Evolutionary conservation across 1,140 invertebrate genomes (phyloP).

Genomic region (Brachionus plicatilis): DNA sequence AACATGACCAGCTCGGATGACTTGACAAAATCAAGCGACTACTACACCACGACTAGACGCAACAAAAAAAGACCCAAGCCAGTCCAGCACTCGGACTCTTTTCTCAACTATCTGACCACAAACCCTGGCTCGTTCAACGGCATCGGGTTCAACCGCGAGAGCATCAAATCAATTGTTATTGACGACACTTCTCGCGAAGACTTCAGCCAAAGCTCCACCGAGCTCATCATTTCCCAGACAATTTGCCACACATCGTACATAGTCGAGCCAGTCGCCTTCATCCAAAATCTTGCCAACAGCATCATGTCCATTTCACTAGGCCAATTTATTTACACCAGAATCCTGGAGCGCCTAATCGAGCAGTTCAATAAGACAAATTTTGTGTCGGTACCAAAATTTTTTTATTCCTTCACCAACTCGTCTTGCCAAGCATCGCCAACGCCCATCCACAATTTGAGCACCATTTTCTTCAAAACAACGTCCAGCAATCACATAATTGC

Average conservation of each 20-base stretch:
- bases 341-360: not conserved
- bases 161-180: not conserved
- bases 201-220: constrained; percentile 7
- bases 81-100: not conserved
- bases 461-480: not conserved
- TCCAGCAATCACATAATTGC: not conserved
- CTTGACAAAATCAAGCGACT: constrained; percentile 7
- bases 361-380: not conserved
- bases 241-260: constrained; percentile 8
- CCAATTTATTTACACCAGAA: constrained; percentile 36
- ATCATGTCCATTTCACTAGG: constrained; percentile 22
- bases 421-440: not conserved
- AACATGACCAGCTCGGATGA: not conserved
- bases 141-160: not conserved
- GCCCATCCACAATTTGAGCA: not conserved
- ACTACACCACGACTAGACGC: not conserved
- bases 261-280: constrained; percentile 21
- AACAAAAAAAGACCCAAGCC: not conserved
- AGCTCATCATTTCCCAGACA: not conserved
- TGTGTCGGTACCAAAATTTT: not conserved
- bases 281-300: constrained; percentile 30
- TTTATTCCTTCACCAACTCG: not conserved
- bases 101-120: not conserved
- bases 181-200: not conserved
- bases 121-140: not conserved